Percentiles rank a stretch among this genome's conserved stretches.
Evolutionary conservation across 2,797 vertebrate species (phyloP).

Genomic region (Dermochelys coriacea): DNA sequence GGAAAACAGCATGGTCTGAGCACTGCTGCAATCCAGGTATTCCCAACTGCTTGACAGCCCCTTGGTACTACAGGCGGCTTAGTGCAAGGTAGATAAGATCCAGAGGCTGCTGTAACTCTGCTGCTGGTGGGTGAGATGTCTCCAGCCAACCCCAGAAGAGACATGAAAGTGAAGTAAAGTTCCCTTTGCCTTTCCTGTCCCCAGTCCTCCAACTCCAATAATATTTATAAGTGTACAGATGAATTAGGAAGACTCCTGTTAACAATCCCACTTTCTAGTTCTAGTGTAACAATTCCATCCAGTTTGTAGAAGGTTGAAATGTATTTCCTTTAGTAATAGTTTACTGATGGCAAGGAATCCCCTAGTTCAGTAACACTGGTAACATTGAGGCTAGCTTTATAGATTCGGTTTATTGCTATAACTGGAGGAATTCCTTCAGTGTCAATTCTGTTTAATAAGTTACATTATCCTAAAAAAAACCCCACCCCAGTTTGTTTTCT

Average conservation of each 20-base stretch:
- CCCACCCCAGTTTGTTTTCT: background rate
- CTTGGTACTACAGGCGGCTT: background rate
- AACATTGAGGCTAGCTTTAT: background rate
- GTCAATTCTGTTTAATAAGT: background rate
- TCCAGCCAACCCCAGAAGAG: background rate
- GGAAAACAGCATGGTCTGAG: rapidly evolving
- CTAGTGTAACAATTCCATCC: background rate
- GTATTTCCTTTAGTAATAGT: background rate
- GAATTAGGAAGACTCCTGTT: background rate
- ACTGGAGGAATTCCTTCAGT: background rate
- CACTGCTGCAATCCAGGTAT: background rate
- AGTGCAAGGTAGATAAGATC: background rate
- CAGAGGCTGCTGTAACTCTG: background rate
- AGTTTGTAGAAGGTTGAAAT: background rate
- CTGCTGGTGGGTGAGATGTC: background rate
- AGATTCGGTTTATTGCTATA: background rate
- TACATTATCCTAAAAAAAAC: background rate
- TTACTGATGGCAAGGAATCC: background rate
- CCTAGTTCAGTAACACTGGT: background rate
- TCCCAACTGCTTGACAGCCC: background rate
- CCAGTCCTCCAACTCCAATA: background rate
- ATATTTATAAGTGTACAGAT: background rate
- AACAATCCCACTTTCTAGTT: background rate
- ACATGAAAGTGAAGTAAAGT: background rate
- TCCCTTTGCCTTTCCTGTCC: background rate